phyloP scores from a whole-genome alignment of 2,888 invertebrate genomes.

The Epinotia ramella region DNA sequence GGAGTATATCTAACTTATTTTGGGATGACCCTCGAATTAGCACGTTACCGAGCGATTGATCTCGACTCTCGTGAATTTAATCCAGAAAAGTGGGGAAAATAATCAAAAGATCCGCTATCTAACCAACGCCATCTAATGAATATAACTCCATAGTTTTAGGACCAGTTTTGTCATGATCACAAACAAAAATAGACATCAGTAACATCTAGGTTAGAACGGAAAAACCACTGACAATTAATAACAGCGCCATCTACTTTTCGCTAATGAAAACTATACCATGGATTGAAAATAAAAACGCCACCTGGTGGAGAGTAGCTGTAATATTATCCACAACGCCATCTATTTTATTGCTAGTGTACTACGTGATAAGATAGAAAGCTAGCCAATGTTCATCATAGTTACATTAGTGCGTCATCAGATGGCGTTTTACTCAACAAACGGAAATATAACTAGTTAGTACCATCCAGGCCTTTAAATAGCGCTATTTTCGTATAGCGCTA shows the following conservation, averaged over 20 bases:
- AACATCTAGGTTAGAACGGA: not conserved
- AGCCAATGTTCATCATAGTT: not conserved
- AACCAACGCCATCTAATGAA: no score
- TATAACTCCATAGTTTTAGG: no score
- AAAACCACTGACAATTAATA: not conserved
- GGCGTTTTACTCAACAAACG: not conserved
- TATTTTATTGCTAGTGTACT: not conserved
- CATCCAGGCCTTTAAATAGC: no score
- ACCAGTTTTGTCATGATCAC: no score
- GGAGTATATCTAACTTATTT: no score
- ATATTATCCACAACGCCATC: not conserved
- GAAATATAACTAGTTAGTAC: not conserved
- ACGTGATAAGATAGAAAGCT: not conserved
- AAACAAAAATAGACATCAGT: not conserved
- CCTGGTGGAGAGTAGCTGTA: not conserved
- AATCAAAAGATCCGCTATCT: no score
- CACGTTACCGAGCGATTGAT: no score
- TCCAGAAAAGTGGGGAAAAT: no score
- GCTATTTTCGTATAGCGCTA: no score
- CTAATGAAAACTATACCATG: not conserved
- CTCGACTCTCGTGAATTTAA: no score
- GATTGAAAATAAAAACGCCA: not conserved
- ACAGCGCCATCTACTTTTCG: slow-evolving; percentile 1
- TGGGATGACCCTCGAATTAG: no score
- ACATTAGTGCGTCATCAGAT: not conserved